A percentile compares a stretch with the other conserved stretches of the same genome.
Evolutionary conservation across 2,888 invertebrate genomes (phyloP).

Genomic region (Bembecia ichneumoniformis): DNA sequence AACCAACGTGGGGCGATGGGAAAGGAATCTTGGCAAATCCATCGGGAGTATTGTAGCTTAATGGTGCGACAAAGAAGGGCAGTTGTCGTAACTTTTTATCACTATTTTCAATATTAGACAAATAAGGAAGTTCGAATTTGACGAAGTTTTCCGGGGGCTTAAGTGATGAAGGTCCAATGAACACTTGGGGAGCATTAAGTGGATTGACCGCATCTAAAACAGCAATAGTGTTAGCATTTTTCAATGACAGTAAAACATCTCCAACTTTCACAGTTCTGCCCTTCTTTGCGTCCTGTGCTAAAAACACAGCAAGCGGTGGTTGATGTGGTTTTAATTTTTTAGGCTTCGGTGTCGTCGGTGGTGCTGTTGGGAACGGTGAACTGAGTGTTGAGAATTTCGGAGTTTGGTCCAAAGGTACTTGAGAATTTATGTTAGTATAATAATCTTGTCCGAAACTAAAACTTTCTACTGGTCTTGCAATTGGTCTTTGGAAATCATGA

Average conservation of each 20-base stretch:
- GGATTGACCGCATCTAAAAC: constrained; percentile 82
- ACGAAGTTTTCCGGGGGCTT: constrained; percentile 79
- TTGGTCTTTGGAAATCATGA: constrained; percentile 35
- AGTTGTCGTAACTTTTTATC: constrained; percentile 81
- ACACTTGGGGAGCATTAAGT: constrained; percentile 79
- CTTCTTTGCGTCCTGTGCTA: constrained; percentile 68
- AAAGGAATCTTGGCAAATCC: constrained; percentile 89
- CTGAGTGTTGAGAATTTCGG: constrained; percentile 50
- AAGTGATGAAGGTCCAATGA: constrained; percentile 85
- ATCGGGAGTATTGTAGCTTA: constrained; percentile 86
- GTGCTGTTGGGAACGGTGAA: constrained; percentile 49
- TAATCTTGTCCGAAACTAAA: constrained; percentile 35
- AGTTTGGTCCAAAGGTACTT: constrained; percentile 37
- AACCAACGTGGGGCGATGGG: constrained; percentile 89
- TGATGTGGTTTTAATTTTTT: constrained; percentile 83
- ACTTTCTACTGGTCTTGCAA: constrained; percentile 30
- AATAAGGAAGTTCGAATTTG: constrained; percentile 87
- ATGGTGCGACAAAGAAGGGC: constrained; percentile 88
- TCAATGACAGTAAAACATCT: constrained; percentile 79
- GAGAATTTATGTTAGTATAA: constrained; percentile 45
- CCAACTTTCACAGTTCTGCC: constrained; percentile 72
- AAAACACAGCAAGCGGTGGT: constrained; percentile 86
- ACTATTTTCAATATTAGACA: constrained; percentile 80
- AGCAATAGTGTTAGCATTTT: constrained; percentile 80
- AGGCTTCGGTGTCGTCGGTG: constrained; percentile 56